Conservation (phyloP, 2,888 invertebrate species). For the Lasioglossum malachurum region DNA sequence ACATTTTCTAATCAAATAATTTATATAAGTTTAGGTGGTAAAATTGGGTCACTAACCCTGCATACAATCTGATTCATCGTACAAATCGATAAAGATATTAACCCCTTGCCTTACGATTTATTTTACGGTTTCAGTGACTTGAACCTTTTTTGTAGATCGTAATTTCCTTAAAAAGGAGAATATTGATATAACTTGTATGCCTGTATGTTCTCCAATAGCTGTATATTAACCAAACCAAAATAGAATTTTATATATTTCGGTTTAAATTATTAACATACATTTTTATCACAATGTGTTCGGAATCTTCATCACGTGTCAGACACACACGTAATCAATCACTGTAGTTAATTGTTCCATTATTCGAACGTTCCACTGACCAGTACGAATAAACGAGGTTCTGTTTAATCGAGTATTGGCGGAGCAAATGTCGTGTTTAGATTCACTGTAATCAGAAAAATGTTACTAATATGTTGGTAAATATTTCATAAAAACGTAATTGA, state of each 20-base stretch:
- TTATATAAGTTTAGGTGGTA: neutral
- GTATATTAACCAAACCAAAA: no score
- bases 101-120: no score
- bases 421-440: neutral
- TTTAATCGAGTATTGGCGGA: neutral
- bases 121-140: no score
- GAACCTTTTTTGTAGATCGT: no score
- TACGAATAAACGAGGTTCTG: neutral
- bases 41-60: neutral
- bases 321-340: no score
- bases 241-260: no score
- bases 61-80: neutral
- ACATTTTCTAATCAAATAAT: neutral
- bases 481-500: neutral
- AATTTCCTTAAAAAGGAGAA: no score
- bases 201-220: no score
- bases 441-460: neutral
- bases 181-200: no score
- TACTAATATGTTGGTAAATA: neutral
- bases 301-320: no score
- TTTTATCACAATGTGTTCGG: no score
- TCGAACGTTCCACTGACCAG: neutral
- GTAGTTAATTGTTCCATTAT: neutral
- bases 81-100: neutral
- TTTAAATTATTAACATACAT: no score